Conservation (phyloP, 2,113 vertebrate species). For the Cololabis saira region DNA sequence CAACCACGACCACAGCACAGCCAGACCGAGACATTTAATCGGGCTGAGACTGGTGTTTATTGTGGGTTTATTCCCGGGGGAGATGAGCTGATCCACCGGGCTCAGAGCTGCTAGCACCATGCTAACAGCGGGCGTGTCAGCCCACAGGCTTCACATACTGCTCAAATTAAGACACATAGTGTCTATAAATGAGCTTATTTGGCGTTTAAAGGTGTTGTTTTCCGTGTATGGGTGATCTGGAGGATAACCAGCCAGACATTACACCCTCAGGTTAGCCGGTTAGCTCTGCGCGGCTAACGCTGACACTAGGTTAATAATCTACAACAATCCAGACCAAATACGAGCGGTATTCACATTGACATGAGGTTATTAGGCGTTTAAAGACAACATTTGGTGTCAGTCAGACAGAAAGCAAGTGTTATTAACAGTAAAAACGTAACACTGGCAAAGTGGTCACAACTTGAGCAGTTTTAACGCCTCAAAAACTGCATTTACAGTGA, state of each 20-base stretch:
- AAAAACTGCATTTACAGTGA: conserved; percentile 15
- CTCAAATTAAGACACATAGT: too few relatives aligned
- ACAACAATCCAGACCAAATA: background rate
- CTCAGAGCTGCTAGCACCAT: too few relatives aligned
- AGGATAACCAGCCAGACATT: background rate
- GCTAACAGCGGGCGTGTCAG: too few relatives aligned
- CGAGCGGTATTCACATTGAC: background rate
- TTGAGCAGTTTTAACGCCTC: too few relatives aligned
- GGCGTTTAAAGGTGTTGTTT: background rate
- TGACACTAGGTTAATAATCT: background rate
- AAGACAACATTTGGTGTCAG: background rate
- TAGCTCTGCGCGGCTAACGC: conserved; percentile 51
- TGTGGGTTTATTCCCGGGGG: background rate
- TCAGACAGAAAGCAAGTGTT: too few relatives aligned
- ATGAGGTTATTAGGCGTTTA: background rate
- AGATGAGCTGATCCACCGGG: background rate
- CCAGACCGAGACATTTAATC: too few relatives aligned
- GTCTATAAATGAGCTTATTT: too few relatives aligned
- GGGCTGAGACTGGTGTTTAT: too few relatives aligned
- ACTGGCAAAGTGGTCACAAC: too few relatives aligned
- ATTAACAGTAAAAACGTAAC: too few relatives aligned
- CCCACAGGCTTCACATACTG: too few relatives aligned
- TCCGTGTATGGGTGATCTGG: background rate
- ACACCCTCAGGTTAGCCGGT: conserved; percentile 9
- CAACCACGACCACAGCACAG: background rate